phyloP scores from a whole-genome alignment of 2,113 vertebrate genomes.

The Hiodon alosoides region DNA sequence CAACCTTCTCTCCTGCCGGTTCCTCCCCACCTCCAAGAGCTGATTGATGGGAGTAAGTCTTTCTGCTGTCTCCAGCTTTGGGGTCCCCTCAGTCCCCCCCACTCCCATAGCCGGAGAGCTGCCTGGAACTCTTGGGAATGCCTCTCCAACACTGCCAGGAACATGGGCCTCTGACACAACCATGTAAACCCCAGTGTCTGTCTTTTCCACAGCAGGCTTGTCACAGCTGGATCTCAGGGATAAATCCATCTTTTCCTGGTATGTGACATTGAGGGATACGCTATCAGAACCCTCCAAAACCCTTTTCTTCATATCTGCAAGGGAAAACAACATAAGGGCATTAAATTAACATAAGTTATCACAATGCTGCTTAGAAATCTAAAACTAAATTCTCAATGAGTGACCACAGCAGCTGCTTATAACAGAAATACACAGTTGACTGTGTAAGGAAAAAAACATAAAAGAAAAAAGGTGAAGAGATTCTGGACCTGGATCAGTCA shows the following conservation, averaged over 20 bases:
- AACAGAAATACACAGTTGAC: too few species aligned
- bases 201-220: background rate
- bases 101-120: background rate
- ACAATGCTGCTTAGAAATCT: background rate
- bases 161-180: background rate
- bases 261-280: background rate
- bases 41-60: conserved; percentile 18
- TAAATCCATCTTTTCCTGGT: conserved; percentile 3
- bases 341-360: background rate
- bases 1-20: conserved; percentile 8
- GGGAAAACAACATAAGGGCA: background rate
- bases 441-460: too few species aligned
- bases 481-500: conserved; percentile 40
- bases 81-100: conserved; percentile 19
- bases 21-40: conserved; percentile 1
- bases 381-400: background rate
- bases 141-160: background rate
- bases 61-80: conserved; percentile 1
- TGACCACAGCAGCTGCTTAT: background rate
- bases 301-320: conserved; percentile 15
- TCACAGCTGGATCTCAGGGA: background rate
- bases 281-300: background rate
- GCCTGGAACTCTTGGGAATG: background rate
- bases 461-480: background rate
- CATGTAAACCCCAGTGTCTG: background rate